These are phyloP conservation scores for Hemiscyllium ocellatum DNA, from an alignment of 2,113 vertebrate genomes.

Conservation along the genomic window DNA sequence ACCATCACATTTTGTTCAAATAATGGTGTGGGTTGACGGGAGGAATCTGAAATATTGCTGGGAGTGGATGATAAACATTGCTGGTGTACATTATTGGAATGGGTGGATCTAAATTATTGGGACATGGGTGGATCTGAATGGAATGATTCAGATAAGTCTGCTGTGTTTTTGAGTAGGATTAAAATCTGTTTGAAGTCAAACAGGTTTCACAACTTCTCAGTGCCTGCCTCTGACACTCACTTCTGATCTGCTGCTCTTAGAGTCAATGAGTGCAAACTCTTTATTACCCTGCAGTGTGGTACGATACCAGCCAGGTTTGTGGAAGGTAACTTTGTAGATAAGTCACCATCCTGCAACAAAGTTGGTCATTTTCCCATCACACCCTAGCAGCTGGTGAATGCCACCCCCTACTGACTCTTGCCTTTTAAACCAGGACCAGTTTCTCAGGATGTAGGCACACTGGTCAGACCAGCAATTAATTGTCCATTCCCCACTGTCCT, in stretches of 20 bases:
- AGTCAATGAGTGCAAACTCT: not conserved
- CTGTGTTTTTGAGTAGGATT: not conserved
- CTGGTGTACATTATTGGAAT: not conserved
- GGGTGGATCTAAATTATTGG: not conserved
- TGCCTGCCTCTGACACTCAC: not conserved
- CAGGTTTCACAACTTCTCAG: not conserved
- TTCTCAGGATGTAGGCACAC: not conserved
- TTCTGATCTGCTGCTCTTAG: not conserved
- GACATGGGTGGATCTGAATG: not conserved
- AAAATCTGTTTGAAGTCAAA: not conserved
- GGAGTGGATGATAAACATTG: not conserved
- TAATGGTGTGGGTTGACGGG: not conserved
- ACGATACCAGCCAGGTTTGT: not conserved
- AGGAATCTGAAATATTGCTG: not conserved
- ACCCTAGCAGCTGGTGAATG: not conserved
- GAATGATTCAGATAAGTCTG: not conserved
- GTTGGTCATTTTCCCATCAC: not conserved
- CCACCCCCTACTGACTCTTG: not conserved
- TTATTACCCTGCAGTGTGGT: not conserved
- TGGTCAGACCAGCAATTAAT: no score
- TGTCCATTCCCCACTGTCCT: no score
- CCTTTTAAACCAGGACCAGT: not conserved
- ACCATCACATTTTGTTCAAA: not conserved
- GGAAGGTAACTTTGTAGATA: not conserved
- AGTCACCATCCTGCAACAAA: not conserved